Conservation (phyloP, 2,113 vertebrate genomes). For the Ctenodactylus gundi region DNA sequence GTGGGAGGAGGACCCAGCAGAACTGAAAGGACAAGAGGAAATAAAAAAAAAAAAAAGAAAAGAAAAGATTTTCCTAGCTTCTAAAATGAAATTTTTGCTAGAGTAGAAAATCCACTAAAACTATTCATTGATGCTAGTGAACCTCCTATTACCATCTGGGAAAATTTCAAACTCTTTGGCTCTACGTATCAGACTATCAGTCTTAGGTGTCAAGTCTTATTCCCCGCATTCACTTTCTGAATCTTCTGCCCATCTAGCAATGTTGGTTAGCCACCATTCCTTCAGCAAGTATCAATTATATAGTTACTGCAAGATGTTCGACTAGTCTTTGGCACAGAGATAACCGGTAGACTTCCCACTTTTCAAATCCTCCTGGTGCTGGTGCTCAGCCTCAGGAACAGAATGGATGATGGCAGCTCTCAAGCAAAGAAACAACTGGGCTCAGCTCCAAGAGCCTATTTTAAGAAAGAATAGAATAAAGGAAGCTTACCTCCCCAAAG, state of each 20-base stretch:
- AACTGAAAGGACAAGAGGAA: slow-evolving; percentile 25
- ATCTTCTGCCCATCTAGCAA: not conserved
- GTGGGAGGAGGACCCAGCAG: not conserved
- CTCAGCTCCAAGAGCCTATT: not conserved
- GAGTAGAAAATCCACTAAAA: not conserved
- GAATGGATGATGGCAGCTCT: not conserved
- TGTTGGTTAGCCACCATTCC: not conserved
- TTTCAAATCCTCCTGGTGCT: not conserved
- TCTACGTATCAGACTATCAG: not conserved
- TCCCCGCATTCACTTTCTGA: not conserved
- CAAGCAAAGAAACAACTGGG: not conserved
- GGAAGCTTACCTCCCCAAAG: not conserved
- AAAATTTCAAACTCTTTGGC: not conserved
- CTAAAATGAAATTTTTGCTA: not conserved
- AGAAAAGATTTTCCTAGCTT: not conserved
- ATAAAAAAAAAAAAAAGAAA: not conserved
- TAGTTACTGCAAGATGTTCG: not conserved
- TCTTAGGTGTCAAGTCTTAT: not conserved
- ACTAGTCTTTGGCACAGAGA: not conserved
- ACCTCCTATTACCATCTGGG: not conserved
- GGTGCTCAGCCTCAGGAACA: not conserved
- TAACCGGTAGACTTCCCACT: not conserved
- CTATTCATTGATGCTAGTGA: not conserved
- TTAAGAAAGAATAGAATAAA: not conserved
- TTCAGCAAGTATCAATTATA: not conserved